A percentile compares a stretch with the other conserved stretches of the same genome.
These are phyloP conservation scores for Andrena haemorrhoa DNA, from an alignment of 2,888 invertebrate species.

Conservation along the genomic window DNA sequence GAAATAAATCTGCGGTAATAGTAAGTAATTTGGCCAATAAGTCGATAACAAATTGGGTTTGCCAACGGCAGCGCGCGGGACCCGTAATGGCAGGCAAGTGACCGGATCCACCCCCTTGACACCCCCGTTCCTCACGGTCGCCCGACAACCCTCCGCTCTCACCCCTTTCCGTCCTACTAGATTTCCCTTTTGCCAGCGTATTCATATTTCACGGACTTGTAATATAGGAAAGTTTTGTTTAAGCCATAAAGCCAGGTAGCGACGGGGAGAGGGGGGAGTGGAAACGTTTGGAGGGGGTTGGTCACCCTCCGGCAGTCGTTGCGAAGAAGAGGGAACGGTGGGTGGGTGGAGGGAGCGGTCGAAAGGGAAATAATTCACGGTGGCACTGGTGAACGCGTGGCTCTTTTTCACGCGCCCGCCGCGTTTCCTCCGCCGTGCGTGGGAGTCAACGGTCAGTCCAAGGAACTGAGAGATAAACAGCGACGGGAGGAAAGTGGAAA, in stretches of 20 bases:
- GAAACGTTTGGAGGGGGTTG: conserved; percentile 51
- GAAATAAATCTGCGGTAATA: conserved; percentile 85
- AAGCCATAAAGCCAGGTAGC: conserved; percentile 82
- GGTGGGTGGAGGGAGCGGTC: conserved; percentile 67
- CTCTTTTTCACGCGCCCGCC: conserved; percentile 66
- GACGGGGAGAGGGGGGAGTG: conserved; percentile 38
- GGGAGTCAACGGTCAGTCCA: conserved; percentile 38
- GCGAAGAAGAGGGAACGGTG: conserved; percentile 16
- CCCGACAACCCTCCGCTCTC: conserved; percentile 49
- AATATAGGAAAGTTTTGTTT: conserved; percentile 84
- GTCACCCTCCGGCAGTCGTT: conserved; percentile 76
- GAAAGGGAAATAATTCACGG: conserved; percentile 81
- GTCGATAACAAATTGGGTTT: conserved; percentile 85
- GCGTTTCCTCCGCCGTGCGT: neutral
- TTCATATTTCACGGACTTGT: conserved; percentile 84
- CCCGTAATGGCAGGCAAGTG: conserved; percentile 83
- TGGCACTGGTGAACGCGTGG: conserved; percentile 67
- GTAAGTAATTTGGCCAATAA: conserved; percentile 85
- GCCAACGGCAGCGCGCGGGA: conserved; percentile 80
- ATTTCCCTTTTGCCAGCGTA: conserved; percentile 77
- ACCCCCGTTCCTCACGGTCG: conserved; percentile 61
- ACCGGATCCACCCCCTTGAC: conserved; percentile 79
- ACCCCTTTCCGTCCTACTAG: conserved; percentile 57
- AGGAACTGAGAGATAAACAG: conserved; percentile 53
- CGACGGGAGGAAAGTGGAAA: conserved; percentile 21